Evolutionary conservation across 2,797 vertebrate genomes (phyloP).

Genomic region (Antennarius maculatus): DNA sequence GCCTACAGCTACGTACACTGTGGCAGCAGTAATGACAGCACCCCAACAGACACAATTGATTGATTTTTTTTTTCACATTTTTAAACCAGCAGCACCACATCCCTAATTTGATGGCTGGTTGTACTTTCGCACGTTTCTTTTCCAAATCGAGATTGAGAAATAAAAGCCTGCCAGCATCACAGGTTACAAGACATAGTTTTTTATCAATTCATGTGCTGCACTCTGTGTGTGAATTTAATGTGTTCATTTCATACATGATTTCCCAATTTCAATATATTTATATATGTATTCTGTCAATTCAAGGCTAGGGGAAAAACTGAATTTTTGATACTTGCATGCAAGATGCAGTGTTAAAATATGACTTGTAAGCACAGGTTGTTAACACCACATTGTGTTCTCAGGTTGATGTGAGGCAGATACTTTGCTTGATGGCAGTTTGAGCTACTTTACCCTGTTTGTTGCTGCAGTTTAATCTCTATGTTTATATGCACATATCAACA

Average conservation of each 20-base stretch:
- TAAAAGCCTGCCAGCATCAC: too few relatives aligned
- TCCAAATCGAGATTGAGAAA: conserved; percentile 27
- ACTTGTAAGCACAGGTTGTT: conserved; percentile 31
- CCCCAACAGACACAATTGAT: not conserved
- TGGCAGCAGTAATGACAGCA: conserved; percentile 6
- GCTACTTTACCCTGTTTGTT: not conserved
- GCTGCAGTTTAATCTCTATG: not conserved
- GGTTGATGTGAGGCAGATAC: conserved; percentile 11
- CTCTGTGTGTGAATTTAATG: conserved; percentile 16
- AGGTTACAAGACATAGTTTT: not conserved
- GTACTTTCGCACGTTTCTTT: conserved; percentile 26
- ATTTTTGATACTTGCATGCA: conserved; percentile 14
- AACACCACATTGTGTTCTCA: conserved; percentile 36
- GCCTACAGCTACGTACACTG: conserved; percentile 3
- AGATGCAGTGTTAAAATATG: conserved; percentile 18
- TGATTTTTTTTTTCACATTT: conserved; percentile 4
- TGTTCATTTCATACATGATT: conserved; percentile 8
- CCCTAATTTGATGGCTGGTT: conserved; percentile 48
- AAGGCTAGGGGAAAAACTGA: not conserved
- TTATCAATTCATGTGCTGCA: conserved; percentile 23
- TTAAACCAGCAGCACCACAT: conserved; percentile 13
- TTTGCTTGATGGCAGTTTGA: too few relatives aligned
- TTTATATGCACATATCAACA: not conserved
- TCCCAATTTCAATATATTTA: not conserved
- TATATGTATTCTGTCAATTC: not conserved